A percentile compares a stretch with the other conserved stretches of the same genome.
phyloP scores from a whole-genome alignment of 1,140 invertebrate species.

The Meloidogyne hapla region DNA sequence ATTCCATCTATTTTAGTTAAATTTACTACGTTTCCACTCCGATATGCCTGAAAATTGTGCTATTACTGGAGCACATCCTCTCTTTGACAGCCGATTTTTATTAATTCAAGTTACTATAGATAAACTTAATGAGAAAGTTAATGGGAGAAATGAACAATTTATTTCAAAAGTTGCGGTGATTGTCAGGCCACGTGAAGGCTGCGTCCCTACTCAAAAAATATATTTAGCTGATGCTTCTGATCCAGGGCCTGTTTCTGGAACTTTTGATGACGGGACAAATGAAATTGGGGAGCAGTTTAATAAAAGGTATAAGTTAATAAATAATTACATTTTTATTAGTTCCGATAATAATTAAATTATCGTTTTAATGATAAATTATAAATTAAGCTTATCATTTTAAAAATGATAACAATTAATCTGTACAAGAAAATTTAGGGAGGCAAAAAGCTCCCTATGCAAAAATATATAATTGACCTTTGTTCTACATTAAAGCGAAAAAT shows the following conservation, averaged over 20 bases:
- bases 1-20: constrained; percentile 1
- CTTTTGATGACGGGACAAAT: constrained; percentile 10
- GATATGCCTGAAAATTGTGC: neutral
- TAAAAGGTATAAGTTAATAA: neutral
- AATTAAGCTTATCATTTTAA: too few species aligned
- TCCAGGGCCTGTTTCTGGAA: neutral
- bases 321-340: neutral
- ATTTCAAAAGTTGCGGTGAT: constrained; percentile 15
- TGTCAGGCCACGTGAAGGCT: neutral
- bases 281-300: constrained; percentile 2
- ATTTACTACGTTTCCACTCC: neutral
- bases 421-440: too few species aligned
- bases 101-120: constrained; percentile 15
- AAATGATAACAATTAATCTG: too few species aligned
- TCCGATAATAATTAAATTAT: too few species aligned
- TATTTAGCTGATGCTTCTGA: constrained; percentile 7
- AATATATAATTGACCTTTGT: too few species aligned
- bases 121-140: neutral
- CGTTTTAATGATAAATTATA: too few species aligned
- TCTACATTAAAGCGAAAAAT: too few species aligned
- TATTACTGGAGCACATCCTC: constrained; percentile 11
- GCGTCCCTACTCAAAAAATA: neutral
- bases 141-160: neutral
- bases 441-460: too few species aligned
- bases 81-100: constrained; percentile 17